Evolutionary conservation across 2,113 vertebrate species (phyloP), one percentile per base, ranked within the genome.

Genomic region (Dasyornis broadbenti): DNA sequence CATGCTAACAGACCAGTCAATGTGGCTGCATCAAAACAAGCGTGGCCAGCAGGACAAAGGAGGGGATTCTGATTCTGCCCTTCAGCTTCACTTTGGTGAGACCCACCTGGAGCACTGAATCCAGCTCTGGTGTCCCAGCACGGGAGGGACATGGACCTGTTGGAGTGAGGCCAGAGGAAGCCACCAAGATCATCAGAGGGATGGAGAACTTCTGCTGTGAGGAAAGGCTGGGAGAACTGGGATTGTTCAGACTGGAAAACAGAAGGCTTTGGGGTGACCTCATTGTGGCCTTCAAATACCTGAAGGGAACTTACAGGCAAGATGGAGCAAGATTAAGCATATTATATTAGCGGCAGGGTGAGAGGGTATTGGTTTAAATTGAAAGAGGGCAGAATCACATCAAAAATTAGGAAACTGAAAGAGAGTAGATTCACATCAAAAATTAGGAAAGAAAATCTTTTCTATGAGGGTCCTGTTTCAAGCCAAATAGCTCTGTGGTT

Each of bases 81-180:
- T 7, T 4, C 27, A 63, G 21, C 13, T 49, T 63, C 27, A 17
- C 26, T 42, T 40, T 57, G 35, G 21, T 57, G 21, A 50, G 22
- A 33, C 9, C 31, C 18, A 4, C 5, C 22, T 44, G 37, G 5
- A 37, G 19, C 2, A 5, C 27, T 37, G 31, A 31, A 13, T 42
- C 26, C 59, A 65, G 10, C 14, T 33, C 15, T 16, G 27, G 14
- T 1, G 1, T 57, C 18, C 27, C 31, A 33, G 31, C 26, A 7
- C 15, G 19, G 37, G 33, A 50, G 23, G 27, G 37, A 50, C 3
- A 3, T 2, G 39, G 33, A 45, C 0, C 2, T 33, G 8, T 4
- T 23, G 44, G 44, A 65, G 7, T 0, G 1, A 64, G 31, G 18
- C 17, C 21, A 72, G 31, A 64, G 30, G 14, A 64, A 8, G 11